A percentile compares a stretch with the other conserved stretches of the same genome.
phyloP scores from a whole-genome alignment of 2,888 invertebrate species.

The Tridacna crocea region DNA sequence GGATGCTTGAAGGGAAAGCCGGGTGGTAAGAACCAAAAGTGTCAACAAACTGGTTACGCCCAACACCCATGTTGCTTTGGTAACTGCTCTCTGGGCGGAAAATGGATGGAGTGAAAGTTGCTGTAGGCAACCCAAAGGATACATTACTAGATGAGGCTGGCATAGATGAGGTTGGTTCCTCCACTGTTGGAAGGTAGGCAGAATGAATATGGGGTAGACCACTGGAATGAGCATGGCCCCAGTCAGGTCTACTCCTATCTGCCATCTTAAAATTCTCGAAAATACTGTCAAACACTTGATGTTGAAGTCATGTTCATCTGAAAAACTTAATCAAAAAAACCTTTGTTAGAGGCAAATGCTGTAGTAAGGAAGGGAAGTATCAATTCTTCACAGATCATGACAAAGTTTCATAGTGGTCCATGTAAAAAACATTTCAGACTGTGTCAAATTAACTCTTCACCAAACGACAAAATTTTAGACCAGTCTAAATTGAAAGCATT shows the following conservation, averaged over 20 bases:
- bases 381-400: no score
- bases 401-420: no score
- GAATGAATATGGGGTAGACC: not conserved
- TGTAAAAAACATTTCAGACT: no score
- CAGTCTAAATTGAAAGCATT: not conserved
- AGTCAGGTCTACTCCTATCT: slow-evolving; percentile 23
- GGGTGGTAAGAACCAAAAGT: slow-evolving; percentile 19
- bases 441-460: not conserved
- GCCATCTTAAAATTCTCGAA: not conserved
- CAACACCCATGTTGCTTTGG: slow-evolving; percentile 2
- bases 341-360: no score
- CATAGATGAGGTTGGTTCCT: slow-evolving; percentile 36
- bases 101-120: slow-evolving; percentile 7
- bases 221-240: slow-evolving; percentile 13
- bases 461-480: not conserved
- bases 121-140: slow-evolving; percentile 1
- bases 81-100: slow-evolving; percentile 24
- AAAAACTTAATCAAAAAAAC: no score
- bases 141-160: slow-evolving; percentile 22
- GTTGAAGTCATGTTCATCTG: not conserved
- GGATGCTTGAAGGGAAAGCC: slow-evolving; percentile 2
- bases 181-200: slow-evolving; percentile 14
- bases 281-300: not conserved
- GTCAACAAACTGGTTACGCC: slow-evolving; percentile 10
- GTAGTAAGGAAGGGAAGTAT: no score